Conservation (phyloP, 2,888 invertebrate genomes). For the Ellobium chinense region DNA sequence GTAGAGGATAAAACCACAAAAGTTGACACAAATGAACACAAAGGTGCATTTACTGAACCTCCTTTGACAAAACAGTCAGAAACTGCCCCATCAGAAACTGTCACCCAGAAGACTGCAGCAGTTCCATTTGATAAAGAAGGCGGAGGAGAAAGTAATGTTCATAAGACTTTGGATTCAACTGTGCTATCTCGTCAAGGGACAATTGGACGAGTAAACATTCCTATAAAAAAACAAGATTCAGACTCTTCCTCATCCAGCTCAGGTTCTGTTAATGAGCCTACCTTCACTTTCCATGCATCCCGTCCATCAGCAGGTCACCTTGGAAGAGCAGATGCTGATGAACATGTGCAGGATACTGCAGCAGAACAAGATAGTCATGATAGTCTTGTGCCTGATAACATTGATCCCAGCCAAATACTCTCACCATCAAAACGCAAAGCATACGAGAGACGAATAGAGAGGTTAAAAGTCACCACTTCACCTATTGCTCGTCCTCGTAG, state of each 20-base stretch:
- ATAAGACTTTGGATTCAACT: background rate
- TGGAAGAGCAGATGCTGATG: conserved; percentile 30
- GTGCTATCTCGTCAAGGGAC: conserved; percentile 26
- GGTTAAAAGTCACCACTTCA: conserved; percentile 70
- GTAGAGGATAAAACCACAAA: conserved; percentile 1
- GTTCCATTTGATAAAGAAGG: background rate
- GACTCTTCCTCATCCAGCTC: conserved; percentile 49
- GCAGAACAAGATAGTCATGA: conserved; percentile 28
- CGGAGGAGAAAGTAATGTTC: background rate
- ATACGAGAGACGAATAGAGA: conserved; percentile 67
- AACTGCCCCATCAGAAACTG: background rate
- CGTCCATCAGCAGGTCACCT: conserved; percentile 34
- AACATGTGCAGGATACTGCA: background rate
- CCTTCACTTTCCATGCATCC: conserved; percentile 43
- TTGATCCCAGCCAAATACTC: conserved; percentile 62
- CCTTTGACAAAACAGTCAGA: background rate
- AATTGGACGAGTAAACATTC: conserved; percentile 36
- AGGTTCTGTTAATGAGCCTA: conserved; percentile 33
- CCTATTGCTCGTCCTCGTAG: conserved; percentile 73
- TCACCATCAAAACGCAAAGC: conserved; percentile 73
- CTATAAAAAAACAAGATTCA: conserved; percentile 48
- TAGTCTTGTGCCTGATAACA: conserved; percentile 50
- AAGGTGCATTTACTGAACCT: background rate
- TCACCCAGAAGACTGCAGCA: background rate
- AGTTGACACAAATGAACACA: background rate